phyloP scores from a whole-genome alignment of 2,113 vertebrate genomes.

The Dermatemys mawii region DNA sequence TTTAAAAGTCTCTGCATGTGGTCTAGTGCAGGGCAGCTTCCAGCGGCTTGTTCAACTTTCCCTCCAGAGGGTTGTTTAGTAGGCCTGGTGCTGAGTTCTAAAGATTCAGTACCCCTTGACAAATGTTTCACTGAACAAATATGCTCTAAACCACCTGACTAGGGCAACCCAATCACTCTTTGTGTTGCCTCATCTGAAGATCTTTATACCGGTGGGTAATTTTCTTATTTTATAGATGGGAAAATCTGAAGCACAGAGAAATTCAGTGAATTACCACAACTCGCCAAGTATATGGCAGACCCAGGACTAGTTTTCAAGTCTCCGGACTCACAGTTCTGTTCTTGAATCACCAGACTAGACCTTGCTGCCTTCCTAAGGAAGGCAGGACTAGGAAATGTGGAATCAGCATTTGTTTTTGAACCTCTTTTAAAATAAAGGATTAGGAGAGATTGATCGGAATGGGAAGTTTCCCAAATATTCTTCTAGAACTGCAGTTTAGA shows the following conservation, averaged over 20 bases:
- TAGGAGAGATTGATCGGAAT: background rate
- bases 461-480: background rate
- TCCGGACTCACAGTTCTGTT: background rate
- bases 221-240: background rate
- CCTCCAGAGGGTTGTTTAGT: background rate
- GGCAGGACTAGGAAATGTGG: background rate
- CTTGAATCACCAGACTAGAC: background rate
- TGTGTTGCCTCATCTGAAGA: background rate
- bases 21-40: background rate
- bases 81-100: accelerated
- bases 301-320: background rate
- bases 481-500: background rate
- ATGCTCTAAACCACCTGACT: background rate
- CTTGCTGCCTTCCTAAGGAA: background rate
- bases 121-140: background rate
- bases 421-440: background rate
- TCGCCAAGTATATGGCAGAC: background rate
- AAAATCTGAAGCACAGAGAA: background rate
- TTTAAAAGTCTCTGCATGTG: background rate
- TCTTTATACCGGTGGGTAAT: background rate
- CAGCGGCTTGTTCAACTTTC: background rate
- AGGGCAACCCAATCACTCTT: background rate
- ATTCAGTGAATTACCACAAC: background rate
- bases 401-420: background rate
- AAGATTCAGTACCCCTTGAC: background rate